These are phyloP conservation scores for Scaptomyza montana DNA, from an alignment of 1,140 invertebrate species.

Conservation along the genomic window DNA sequence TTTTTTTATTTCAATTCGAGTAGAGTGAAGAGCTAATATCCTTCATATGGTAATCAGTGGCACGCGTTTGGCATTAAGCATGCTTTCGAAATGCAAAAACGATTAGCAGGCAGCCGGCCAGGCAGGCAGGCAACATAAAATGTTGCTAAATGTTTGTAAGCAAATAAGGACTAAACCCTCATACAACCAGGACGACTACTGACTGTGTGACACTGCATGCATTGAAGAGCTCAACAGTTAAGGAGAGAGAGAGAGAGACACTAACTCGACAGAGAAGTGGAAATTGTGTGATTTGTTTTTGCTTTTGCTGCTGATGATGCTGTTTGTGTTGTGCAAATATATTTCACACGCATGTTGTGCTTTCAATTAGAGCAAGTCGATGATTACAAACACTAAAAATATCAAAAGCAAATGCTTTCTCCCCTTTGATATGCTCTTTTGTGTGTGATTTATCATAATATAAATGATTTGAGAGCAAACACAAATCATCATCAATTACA, in stretches of 20 bases:
- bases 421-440: not conserved
- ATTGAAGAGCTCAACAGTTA: slow-evolving; percentile 30
- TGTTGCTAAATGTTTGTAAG: slow-evolving; percentile 74
- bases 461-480: slow-evolving; percentile 59
- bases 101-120: slow-evolving; percentile 64
- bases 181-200: slow-evolving; percentile 3
- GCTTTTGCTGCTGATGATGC: slow-evolving; percentile 15
- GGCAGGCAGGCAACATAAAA: slow-evolving; percentile 55
- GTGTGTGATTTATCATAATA: slow-evolving; percentile 79
- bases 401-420: slow-evolving; percentile 46
- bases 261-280: slow-evolving; percentile 1
- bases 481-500: slow-evolving; percentile 59
- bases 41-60: slow-evolving; percentile 74
- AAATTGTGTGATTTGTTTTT: slow-evolving; percentile 8
- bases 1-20: slow-evolving; percentile 4
- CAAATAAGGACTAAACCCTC: slow-evolving; percentile 52
- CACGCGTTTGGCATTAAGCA: slow-evolving; percentile 73
- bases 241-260: too few species aligned
- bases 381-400: slow-evolving; percentile 77
- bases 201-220: slow-evolving; percentile 48
- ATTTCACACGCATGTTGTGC: slow-evolving; percentile 58
- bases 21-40: slow-evolving; percentile 25
- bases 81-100: slow-evolving; percentile 67
- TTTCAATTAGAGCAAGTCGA: slow-evolving; percentile 61
- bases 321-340: slow-evolving; percentile 65